These are phyloP conservation scores for Phoenicopterus ruber DNA, from an alignment of 2,113 vertebrate species.

Conservation along the genomic window DNA sequence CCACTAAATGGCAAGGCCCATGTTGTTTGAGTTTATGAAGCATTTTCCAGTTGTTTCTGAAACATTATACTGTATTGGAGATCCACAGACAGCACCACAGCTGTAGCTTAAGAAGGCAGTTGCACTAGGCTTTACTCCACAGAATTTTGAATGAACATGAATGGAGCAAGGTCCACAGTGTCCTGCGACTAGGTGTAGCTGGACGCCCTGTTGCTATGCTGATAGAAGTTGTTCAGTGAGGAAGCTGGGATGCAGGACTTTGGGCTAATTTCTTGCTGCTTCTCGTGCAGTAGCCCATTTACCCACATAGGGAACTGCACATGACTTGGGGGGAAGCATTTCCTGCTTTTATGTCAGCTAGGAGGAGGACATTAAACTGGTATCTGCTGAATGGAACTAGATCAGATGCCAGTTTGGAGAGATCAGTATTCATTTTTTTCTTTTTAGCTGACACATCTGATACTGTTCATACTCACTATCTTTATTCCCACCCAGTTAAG, in stretches of 20 bases:
- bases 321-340: not conserved
- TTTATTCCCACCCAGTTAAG: not conserved
- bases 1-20: not conserved
- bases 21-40: not conserved
- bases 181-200: not conserved
- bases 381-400: not conserved
- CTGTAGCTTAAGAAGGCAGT: not conserved
- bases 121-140: not conserved
- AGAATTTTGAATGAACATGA: not conserved
- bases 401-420: not conserved
- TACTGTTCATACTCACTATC: not conserved
- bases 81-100: not conserved
- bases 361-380: not conserved
- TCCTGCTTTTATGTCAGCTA: not conserved
- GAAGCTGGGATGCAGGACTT: not conserved
- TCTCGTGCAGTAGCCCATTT: not conserved
- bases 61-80: not conserved
- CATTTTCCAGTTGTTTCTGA: not conserved
- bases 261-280: not conserved
- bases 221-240: not conserved
- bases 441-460: not conserved
- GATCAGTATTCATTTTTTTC: not conserved
- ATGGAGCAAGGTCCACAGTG: not conserved
- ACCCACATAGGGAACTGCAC: not conserved
- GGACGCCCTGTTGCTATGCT: not conserved